Percentiles rank a stretch among this genome's conserved stretches.
Evolutionary conservation across 2,888 invertebrate genomes (phyloP).

Genomic region (Ochropleura plecta): DNA sequence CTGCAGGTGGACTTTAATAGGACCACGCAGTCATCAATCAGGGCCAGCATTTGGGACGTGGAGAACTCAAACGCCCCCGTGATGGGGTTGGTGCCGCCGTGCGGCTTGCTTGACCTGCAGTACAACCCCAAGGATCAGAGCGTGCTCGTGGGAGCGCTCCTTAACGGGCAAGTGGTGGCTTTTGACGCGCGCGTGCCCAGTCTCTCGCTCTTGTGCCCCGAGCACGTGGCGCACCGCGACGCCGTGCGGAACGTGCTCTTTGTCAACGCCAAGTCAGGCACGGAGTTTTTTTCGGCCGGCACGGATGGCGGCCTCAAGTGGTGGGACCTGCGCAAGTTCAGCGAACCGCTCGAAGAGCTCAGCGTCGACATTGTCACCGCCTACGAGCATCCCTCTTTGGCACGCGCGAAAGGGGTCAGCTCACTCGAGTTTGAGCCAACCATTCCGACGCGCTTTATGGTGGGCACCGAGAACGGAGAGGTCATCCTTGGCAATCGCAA

Average conservation of each 20-base stretch:
- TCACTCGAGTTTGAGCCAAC: conserved; percentile 93
- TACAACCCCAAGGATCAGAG: conserved; percentile 96
- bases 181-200: conserved; percentile 95
- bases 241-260: conserved; percentile 95
- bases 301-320: conserved; percentile 96
- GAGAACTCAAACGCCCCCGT: conserved; percentile 95
- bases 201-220: conserved; percentile 92
- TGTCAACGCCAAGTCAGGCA: conserved; percentile 97
- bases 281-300: conserved; percentile 97
- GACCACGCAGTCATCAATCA: conserved; percentile 73
- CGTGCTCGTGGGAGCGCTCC: conserved; percentile 92
- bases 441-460: conserved; percentile 94
- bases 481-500: conserved; percentile 93
- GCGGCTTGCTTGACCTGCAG: conserved; percentile 94
- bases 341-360: conserved; percentile 91
- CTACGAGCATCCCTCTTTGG: conserved; percentile 88
- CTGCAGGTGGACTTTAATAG: conserved; percentile 94
- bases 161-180: conserved; percentile 92
- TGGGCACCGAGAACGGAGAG: conserved; percentile 92
- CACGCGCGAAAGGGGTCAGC: conserved; percentile 90
- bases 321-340: conserved; percentile 93
- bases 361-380: conserved; percentile 91
- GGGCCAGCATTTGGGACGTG: conserved; percentile 96
- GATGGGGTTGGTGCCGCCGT: conserved; percentile 92
- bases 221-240: conserved; percentile 96